Conservation (phyloP, 2,113 vertebrate species). For the Spilogale gracilis region DNA sequence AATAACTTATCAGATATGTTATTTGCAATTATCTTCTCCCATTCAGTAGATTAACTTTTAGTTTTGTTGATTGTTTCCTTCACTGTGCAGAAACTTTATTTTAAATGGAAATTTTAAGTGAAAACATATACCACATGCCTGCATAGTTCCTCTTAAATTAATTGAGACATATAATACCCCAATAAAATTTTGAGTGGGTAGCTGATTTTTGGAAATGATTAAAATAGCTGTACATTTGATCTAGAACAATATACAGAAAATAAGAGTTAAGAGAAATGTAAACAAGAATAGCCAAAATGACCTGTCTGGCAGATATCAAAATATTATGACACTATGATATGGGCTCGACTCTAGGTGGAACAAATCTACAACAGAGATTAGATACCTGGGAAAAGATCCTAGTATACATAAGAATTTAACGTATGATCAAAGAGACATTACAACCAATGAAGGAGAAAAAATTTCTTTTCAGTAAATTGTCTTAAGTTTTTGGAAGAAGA, state of each 20-base stretch:
- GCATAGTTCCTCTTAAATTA: neutral
- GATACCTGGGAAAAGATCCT: neutral
- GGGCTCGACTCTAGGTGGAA: neutral
- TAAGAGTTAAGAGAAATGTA: conserved; percentile 11
- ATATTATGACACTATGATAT: neutral
- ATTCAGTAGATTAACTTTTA: neutral
- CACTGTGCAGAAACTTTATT: neutral
- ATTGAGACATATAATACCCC: neutral
- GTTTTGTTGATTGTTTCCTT: neutral
- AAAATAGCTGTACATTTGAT: neutral
- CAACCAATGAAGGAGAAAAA: neutral
- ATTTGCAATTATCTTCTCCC: neutral
- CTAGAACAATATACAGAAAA: neutral
- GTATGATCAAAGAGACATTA: neutral
- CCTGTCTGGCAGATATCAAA: neutral
- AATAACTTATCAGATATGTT: neutral
- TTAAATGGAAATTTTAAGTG: neutral
- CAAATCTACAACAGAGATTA: neutral
- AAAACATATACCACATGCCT: neutral
- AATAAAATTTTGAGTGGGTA: neutral
- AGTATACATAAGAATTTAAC: neutral
- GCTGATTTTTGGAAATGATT: conserved; percentile 26
- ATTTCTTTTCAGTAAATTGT: neutral
- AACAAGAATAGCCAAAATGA: neutral
- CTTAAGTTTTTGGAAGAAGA: neutral